A percentile compares a stretch with the other conserved stretches of the same genome.
phyloP scores from a whole-genome alignment of 1,140 invertebrate species.

The Panagrolaimus sp. region DNA sequence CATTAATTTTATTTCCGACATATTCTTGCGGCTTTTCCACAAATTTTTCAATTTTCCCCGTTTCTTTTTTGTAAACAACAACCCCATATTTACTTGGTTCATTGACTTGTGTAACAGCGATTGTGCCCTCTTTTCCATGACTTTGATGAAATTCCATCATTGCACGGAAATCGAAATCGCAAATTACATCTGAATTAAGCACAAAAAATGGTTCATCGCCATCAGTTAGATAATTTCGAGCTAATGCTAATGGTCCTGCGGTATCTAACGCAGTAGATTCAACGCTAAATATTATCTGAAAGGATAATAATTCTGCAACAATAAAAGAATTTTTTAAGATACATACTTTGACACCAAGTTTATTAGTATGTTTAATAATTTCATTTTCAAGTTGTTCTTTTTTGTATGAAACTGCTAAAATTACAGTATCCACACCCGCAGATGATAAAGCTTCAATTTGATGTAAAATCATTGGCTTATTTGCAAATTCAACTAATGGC shows the following conservation, averaged over 20 bases:
- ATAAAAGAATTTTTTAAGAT: slow-evolving; percentile 89
- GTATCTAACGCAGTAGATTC: no score
- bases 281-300: no score
- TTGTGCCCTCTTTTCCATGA: slow-evolving; percentile 91
- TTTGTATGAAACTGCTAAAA: slow-evolving; percentile 90
- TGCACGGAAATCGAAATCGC: slow-evolving; percentile 83
- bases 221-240: no score
- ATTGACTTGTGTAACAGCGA: slow-evolving; percentile 73
- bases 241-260: no score
- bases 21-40: no score
- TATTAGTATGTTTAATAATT: slow-evolving; percentile 75
- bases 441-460: slow-evolving; percentile 68
- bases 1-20: no score
- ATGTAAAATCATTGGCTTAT: slow-evolving; percentile 71
- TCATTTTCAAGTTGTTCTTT: slow-evolving; percentile 94
- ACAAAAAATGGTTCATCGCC: slow-evolving; percentile 87
- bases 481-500: slow-evolving; percentile 74
- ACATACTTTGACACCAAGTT: slow-evolving; percentile 66
- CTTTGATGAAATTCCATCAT: slow-evolving; percentile 84
- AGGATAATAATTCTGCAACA: slow-evolving; percentile 56
- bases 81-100: slow-evolving; percentile 99
- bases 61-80: slow-evolving; percentile 69
- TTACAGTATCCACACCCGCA: slow-evolving; percentile 77
- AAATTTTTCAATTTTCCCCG: no score
- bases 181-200: slow-evolving; percentile 69